Percentiles rank a stretch among this genome's conserved stretches.
phyloP scores from a whole-genome alignment of 2,797 vertebrate species.

The Anguilla anguilla region DNA sequence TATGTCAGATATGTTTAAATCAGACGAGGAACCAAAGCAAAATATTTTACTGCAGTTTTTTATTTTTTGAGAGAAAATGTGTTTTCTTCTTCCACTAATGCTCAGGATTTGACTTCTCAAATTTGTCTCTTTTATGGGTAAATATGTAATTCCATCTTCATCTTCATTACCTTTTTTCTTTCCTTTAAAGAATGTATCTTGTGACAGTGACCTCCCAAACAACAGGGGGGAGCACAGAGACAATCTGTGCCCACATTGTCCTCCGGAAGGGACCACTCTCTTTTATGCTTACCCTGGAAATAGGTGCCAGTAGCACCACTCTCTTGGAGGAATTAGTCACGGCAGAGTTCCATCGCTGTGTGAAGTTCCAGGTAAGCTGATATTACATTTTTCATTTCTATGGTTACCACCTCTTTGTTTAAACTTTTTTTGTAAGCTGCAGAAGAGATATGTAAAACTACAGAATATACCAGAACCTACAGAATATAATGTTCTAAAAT shows the following conservation, averaged over 20 bases:
- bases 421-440: neutral
- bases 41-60: too few species aligned
- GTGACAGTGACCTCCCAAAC: slow-evolving; percentile 26
- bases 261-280: neutral
- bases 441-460: neutral
- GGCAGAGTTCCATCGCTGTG: slow-evolving; percentile 7
- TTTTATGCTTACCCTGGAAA: slow-evolving; percentile 23
- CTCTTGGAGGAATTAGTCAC: slow-evolving; percentile 9
- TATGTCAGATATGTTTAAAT: too few species aligned
- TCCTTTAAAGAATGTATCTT: slow-evolving; percentile 11
- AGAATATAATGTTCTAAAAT: neutral
- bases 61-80: too few species aligned
- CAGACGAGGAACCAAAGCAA: too few species aligned
- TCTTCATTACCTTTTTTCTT: neutral
- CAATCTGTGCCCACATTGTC: slow-evolving; percentile 4
- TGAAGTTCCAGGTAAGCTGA: slow-evolving; percentile 18
- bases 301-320: neutral
- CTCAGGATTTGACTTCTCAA: too few species aligned
- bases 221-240: slow-evolving; percentile 16
- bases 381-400: neutral
- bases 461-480: neutral
- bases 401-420: neutral
- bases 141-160: neutral
- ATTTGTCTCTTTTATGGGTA: neutral
- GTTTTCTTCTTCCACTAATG: too few species aligned